Conservation (phyloP, 1,140 invertebrate genomes). For the Pteromalus puparum region DNA sequence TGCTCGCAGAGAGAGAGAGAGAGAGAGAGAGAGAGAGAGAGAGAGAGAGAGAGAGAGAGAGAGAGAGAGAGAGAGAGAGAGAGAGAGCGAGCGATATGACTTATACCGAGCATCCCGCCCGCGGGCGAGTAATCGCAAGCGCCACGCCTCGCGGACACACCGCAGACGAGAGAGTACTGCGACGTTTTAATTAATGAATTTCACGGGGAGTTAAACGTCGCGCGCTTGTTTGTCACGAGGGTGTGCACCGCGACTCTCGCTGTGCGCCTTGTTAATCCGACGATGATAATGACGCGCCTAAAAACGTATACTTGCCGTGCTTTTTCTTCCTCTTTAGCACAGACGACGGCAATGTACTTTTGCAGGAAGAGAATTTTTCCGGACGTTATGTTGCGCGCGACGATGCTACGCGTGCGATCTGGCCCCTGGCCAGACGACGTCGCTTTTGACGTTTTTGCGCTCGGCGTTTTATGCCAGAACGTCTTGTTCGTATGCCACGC, state of each 20-base stretch:
- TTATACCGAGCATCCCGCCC: conserved; percentile 60
- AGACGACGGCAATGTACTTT: background rate
- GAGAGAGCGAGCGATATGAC: conserved; percentile 45
- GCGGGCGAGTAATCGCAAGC: conserved; percentile 56
- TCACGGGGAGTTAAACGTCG: conserved; percentile 36
- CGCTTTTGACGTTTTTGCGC: background rate
- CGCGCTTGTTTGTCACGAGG: conserved; percentile 32
- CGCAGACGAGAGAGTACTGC: conserved; percentile 48
- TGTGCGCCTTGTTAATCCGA: conserved; percentile 27
- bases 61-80: too few species aligned
- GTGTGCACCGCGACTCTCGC: background rate
- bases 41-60: too few species aligned
- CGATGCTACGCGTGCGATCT: background rate
- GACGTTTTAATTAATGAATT: conserved; percentile 64
- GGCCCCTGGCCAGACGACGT: background rate
- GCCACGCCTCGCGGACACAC: conserved; percentile 56
- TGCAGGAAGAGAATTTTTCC: background rate
- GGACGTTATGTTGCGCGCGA: background rate
- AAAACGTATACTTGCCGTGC: background rate
- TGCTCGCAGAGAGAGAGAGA: too few species aligned
- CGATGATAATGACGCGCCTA: conserved; percentile 3
- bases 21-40: too few species aligned
- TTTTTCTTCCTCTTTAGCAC: background rate
- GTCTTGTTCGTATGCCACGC: conserved; percentile 29
- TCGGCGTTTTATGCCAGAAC: conserved; percentile 30